Base-by-base conservation (phyloP, 2,113 vertebrate species). In the Arenaria interpres region DNA sequence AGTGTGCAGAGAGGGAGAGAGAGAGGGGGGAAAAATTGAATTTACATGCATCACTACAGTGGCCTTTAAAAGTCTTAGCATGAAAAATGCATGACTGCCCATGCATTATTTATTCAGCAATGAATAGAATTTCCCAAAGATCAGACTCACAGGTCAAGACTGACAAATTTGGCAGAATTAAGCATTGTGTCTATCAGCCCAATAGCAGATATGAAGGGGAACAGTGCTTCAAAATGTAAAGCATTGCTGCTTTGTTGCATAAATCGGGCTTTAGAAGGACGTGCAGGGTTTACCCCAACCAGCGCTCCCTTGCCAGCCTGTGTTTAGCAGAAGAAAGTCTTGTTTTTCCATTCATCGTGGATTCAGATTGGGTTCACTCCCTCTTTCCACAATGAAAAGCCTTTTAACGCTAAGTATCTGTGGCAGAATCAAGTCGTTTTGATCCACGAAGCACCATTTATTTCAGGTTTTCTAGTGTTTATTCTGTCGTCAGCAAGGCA, bases 31-130 rank as follows among this genome's bases (percentile, higher is more conserved):
- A 2, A 5, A 14, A 66, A 77, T 46, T 67, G 85, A 96, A 96
- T 97, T 96, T 97, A 97, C 96, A 97, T 95, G 96, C 93, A 96
- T 96, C 96, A 76, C 92, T 96, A 95, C 97, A 96, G 96, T 95
- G 92, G 95, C 96, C 96, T 97, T 97, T 97, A 88, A 97, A 96
- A 97, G 80, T 73, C 93, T 94, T 85, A 81, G 71, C 88, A 96
- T 97, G 96, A 97, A 97, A 98, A 95, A 98, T 97, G 96, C 96
- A 97, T 97, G 96, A 90, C 88, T 86, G 68, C 18, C 95, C 88
- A 95, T 97, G 92, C 93, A 97, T 97, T 97, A 97, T 97, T 97
- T 95, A 97, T 95, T 50, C 89, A 51, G 74, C 83, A 95, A 97
- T 91, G 94, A 96, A 96, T 80, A 94, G 94, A 94, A 96, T 93